Base-by-base conservation (phyloP, 2,888 invertebrate species). In the Coronaproctus castanopsis region DNA sequence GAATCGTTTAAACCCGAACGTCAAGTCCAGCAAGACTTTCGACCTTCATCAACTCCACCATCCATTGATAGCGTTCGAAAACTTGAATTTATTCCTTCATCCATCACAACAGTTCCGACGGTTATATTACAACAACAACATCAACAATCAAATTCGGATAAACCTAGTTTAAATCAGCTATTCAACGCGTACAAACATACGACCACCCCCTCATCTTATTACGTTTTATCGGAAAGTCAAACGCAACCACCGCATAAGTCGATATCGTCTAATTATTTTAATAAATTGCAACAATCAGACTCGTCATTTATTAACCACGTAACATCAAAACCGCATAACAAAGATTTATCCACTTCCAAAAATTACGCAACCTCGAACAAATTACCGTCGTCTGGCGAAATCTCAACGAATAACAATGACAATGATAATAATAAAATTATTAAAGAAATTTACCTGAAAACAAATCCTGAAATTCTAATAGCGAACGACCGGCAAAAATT, bases 361-460 rank as follows among this genome's bases (percentile, higher is more conserved):
- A 36, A 14, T 36, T 36, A 5, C 21, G 10, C 5, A 5, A 3
- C 3, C 24, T 57, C 24, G 19, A 23, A 24, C 51, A 52, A 36
- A 20, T 52, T 24, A 22, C 22, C 21, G 57, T 22, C 24, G 19
- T 52, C 52, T 22, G 14, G 14, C 36, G 36, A 36, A 8, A 36
- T 36, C 36, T 5, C 36, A 14, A 36, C 36, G 14, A 36, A 5
- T 8, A 36, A 14, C 36, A 36, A 5, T 14, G 14, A 5, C 36
- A 14, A 8, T 36, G 8, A 36, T 5, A 36, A 36, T 22, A 57
- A 62, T 24, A 57, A 59, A 54, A 21, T 60, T 5, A 24, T 62
- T 23, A 59, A 62, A 55, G 57, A 62, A 51, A 53, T 59, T 18
- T 52, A 59, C 54, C 51, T 57, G 21, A 57, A 62, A 21, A 59